Percentiles rank a stretch among this genome's conserved stretches.
Evolutionary conservation across 2,888 invertebrate genomes (phyloP).

Genomic region (Rhamnusium bicolor): DNA sequence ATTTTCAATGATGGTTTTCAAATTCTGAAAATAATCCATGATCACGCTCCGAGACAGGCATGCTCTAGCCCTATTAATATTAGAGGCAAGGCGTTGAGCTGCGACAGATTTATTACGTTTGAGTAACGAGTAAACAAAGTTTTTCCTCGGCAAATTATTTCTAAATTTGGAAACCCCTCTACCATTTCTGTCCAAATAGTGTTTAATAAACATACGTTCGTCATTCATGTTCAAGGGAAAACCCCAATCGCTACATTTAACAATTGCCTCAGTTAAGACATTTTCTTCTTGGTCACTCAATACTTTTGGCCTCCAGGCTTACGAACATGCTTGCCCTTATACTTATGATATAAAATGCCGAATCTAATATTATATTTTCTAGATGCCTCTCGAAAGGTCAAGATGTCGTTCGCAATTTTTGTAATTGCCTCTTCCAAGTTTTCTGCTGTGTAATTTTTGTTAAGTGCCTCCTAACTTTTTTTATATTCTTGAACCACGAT

Average conservation of each 20-base stretch:
- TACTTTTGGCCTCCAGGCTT: not conserved
- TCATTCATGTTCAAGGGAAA: constrained; percentile 38
- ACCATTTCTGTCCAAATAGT: constrained; percentile 40
- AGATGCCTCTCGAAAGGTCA: not conserved
- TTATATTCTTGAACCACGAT: not conserved
- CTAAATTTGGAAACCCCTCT: constrained; percentile 33
- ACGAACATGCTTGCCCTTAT: not conserved
- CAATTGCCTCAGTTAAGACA: constrained; percentile 9
- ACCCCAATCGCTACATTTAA: constrained; percentile 39
- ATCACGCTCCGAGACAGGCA: constrained; percentile 32
- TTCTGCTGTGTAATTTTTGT: not conserved
- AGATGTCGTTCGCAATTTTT: not conserved
- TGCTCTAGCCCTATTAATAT: constrained; percentile 44
- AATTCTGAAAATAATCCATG: constrained; percentile 27
- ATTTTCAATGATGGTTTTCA: constrained; percentile 2
- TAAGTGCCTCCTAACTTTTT: not conserved
- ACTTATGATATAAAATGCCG: not conserved
- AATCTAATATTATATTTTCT: not conserved
- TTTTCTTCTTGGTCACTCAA: constrained; percentile 1
- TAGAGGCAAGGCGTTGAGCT: constrained; percentile 40
- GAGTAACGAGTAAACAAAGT: constrained; percentile 39
- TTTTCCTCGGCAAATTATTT: constrained; percentile 43
- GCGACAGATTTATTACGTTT: constrained; percentile 37
- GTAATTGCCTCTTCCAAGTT: not conserved
- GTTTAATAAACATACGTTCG: constrained; percentile 38